A percentile compares a stretch with the other conserved stretches of the same genome.
Evolutionary conservation across 2,888 invertebrate species (phyloP).

Genomic region (Agonum fuliginosum): DNA sequence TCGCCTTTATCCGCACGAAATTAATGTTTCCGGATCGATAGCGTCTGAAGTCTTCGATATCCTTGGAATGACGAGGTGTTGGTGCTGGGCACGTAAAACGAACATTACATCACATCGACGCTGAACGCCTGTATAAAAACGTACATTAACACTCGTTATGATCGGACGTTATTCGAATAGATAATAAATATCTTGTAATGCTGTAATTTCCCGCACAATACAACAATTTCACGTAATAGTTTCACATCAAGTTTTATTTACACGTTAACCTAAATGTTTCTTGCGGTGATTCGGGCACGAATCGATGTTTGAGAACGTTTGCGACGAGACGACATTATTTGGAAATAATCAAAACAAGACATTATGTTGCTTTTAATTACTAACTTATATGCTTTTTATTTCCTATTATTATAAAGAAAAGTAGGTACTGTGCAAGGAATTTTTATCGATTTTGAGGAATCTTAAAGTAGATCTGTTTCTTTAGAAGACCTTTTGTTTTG

Average conservation of each 20-base stretch:
- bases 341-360: neutral
- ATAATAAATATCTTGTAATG: neutral
- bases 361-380: too few species aligned
- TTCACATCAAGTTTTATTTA: neutral
- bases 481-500: too few species aligned
- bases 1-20: neutral
- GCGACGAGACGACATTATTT: neutral
- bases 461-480: neutral
- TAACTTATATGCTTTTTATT: too few species aligned
- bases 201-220: neutral
- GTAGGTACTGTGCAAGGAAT: too few species aligned
- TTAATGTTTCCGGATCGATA: slow-evolving; percentile 16
- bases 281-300: neutral
- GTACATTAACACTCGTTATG: slow-evolving; percentile 20
- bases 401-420: too few species aligned
- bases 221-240: slow-evolving; percentile 6
- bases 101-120: slow-evolving; percentile 5
- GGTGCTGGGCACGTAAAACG: slow-evolving; percentile 14
- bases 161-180: slow-evolving; percentile 23
- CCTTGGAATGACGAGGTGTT: neutral
- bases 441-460: neutral
- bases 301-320: neutral
- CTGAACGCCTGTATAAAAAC: slow-evolving; percentile 13
- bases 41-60: slow-evolving; percentile 11
- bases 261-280: neutral